Conservation (phyloP, 2,113 vertebrate species). For the Xyliphius kryptos region DNA sequence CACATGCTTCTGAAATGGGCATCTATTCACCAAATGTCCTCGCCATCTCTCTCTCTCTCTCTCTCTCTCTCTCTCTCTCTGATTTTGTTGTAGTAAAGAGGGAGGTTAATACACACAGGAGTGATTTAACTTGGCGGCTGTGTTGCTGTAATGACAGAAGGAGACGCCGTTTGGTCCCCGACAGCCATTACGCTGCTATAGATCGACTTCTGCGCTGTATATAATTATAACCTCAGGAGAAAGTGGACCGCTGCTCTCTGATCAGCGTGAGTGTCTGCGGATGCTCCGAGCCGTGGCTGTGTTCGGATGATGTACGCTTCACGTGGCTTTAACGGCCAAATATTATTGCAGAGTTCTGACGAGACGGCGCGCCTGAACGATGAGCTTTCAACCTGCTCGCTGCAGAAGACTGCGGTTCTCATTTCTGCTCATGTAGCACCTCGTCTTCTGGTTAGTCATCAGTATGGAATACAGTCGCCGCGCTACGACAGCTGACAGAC, state of each 20-base stretch:
- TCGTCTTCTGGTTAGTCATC: conserved; percentile 4
- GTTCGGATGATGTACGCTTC: conserved; percentile 13
- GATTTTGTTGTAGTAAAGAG: not conserved
- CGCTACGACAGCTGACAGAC: too few species aligned
- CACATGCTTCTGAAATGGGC: too few species aligned
- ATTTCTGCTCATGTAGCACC: too few species aligned
- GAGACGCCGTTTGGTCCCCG: not conserved
- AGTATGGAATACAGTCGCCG: not conserved
- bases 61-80: not conserved
- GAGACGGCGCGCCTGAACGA: conserved; percentile 4
- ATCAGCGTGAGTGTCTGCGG: not conserved
- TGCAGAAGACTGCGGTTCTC: too few species aligned
- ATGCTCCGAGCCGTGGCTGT: not conserved
- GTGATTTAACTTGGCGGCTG: not conserved
- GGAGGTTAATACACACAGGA: conserved; percentile 1
- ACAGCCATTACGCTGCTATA: conserved; percentile 22
- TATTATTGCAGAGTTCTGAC: conserved; percentile 16
- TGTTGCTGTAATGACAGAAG: conserved; percentile 8
- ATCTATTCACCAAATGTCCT: not conserved
- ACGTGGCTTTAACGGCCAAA: conserved; percentile 4
- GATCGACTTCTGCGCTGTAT: not conserved
- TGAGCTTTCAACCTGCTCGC: not conserved
- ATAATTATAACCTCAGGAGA: conserved; percentile 10
- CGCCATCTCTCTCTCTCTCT: not conserved
- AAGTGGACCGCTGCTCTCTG: not conserved